These are phyloP conservation scores for Fistularia tabacaria DNA, from an alignment of 2,797 vertebrate genomes.

Conservation along the genomic window DNA sequence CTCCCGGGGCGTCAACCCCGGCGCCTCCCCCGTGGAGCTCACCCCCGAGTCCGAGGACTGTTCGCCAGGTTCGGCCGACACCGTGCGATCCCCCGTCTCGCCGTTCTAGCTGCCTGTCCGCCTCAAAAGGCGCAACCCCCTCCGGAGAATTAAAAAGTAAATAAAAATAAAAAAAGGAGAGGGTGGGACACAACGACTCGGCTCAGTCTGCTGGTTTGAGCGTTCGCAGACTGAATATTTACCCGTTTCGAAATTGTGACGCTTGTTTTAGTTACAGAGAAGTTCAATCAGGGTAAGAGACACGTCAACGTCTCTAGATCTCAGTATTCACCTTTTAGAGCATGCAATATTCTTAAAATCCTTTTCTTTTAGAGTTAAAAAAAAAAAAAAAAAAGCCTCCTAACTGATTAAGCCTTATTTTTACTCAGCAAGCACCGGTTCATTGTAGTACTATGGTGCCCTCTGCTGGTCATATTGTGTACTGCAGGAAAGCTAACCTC, in stretches of 20 bases:
- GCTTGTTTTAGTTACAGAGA: conserved; percentile 17
- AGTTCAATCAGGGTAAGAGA: background rate
- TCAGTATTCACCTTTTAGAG: conserved; percentile 12
- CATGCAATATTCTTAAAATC: conserved; percentile 19
- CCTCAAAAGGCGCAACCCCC: background rate
- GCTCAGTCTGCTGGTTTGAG: conserved; percentile 15
- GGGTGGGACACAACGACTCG: background rate
- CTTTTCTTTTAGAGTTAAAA: conserved; percentile 3
- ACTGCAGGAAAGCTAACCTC: conserved; percentile 25
- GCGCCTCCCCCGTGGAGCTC: conserved; percentile 78
- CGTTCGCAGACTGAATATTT: conserved; percentile 19
- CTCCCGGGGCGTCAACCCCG: conserved; percentile 73
- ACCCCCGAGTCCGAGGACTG: conserved; percentile 92
- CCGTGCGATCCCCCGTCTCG: conserved; percentile 90
- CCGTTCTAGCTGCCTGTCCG: conserved; percentile 94
- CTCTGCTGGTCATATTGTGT: conserved; percentile 45
- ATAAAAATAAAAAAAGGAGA: no score
- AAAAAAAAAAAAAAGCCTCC: conserved; percentile 2
- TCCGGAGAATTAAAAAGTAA: no score
- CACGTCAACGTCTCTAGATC: conserved; percentile 6
- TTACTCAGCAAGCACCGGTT: conserved; percentile 15
- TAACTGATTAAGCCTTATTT: conserved; percentile 32
- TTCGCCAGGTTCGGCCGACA: conserved; percentile 90
- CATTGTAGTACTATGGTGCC: conserved; percentile 29
- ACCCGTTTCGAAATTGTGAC: background rate